Percentiles rank a stretch among this genome's conserved stretches.
These are phyloP conservation scores for Zaprionus ornatus DNA, from an alignment of 1,140 invertebrate genomes.

Conservation along the genomic window DNA sequence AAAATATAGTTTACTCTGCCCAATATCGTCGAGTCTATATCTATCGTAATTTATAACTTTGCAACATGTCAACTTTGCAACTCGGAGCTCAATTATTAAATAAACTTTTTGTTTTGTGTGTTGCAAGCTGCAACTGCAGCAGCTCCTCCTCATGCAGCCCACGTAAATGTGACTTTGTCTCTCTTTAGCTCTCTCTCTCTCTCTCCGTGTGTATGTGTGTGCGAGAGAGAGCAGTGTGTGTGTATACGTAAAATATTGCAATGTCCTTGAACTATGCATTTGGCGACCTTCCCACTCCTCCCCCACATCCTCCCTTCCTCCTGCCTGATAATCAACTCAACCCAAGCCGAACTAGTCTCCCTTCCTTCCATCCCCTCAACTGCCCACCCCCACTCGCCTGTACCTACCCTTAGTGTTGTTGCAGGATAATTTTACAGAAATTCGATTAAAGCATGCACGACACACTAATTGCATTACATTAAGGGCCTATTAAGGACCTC, in stretches of 20 bases:
- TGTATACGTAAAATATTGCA: slow-evolving; percentile 77
- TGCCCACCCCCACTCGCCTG: slow-evolving; percentile 14
- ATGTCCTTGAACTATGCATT: slow-evolving; percentile 81
- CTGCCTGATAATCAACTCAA: slow-evolving; percentile 14
- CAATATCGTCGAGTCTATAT: neutral
- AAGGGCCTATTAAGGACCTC: slow-evolving; percentile 49
- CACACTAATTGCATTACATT: slow-evolving; percentile 71
- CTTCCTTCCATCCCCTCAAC: neutral
- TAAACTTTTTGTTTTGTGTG: slow-evolving; percentile 55
- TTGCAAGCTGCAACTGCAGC: slow-evolving; percentile 23
- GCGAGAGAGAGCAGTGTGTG: slow-evolving; percentile 38
- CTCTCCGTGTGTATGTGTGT: slow-evolving; percentile 45
- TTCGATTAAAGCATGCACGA: slow-evolving; percentile 68
- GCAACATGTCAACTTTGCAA: slow-evolving; percentile 39
- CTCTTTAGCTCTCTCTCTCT: neutral
- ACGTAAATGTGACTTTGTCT: slow-evolving; percentile 21
- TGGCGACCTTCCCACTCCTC: slow-evolving; percentile 44
- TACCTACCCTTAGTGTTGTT: slow-evolving; percentile 43
- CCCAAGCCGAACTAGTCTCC: slow-evolving; percentile 16
- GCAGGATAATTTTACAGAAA: slow-evolving; percentile 67
- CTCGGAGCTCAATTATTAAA: slow-evolving; percentile 58
- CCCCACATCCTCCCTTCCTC: neutral
- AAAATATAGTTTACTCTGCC: neutral
- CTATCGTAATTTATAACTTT: neutral
- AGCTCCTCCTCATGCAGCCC: slow-evolving; percentile 24